Evolutionary conservation across 2,797 vertebrate genomes (phyloP).

Genomic region (Tragopan temminckii): DNA sequence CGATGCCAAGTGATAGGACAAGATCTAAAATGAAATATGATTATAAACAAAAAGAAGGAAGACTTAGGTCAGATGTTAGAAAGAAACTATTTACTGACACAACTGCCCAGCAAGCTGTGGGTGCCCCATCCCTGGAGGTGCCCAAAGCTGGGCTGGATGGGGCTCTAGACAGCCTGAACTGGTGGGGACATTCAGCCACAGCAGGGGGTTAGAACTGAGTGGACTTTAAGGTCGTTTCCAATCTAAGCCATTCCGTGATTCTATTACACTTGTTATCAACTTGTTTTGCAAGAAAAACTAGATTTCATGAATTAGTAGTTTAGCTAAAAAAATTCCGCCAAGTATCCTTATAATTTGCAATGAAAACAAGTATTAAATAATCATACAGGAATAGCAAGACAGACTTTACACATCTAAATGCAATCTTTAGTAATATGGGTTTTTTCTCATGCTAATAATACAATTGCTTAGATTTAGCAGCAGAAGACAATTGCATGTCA

Average conservation of each 20-base stretch:
- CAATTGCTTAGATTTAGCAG: slow-evolving; percentile 36
- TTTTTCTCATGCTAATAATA: slow-evolving; percentile 21
- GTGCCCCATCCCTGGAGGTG: neutral
- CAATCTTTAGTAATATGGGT: slow-evolving; percentile 5
- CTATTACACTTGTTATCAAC: neutral
- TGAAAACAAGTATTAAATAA: slow-evolving; percentile 38
- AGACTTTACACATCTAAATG: slow-evolving; percentile 35
- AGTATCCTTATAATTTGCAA: neutral
- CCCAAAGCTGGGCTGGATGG: no score
- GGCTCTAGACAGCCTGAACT: no score
- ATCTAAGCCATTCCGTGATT: neutral
- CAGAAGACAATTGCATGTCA: slow-evolving; percentile 46
- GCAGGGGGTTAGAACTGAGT: no score
- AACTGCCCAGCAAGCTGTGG: neutral
- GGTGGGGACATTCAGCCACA: neutral
- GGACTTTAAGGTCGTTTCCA: neutral
- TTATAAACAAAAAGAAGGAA: neutral
- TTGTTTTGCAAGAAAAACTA: neutral
- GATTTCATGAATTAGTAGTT: neutral
- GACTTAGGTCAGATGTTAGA: neutral
- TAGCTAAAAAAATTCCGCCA: neutral
- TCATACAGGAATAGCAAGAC: neutral
- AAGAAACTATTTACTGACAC: neutral
- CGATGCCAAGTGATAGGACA: neutral
- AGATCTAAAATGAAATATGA: neutral